Percentiles rank a stretch among this genome's conserved stretches.
Conservation (phyloP, 2,113 vertebrate species). For the Ophiodon elongatus region DNA sequence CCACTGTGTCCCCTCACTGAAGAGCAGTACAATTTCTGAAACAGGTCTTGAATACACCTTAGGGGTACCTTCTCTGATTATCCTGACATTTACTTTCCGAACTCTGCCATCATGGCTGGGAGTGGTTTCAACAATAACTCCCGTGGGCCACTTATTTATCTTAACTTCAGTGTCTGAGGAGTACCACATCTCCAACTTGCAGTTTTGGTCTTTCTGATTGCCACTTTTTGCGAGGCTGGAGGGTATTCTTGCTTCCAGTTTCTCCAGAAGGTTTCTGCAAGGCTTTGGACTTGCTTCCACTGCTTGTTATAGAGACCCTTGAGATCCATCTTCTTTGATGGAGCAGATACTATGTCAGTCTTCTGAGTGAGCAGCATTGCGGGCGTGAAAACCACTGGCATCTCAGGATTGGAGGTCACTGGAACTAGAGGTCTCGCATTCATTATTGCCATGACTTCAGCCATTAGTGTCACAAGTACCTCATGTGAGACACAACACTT, state of each 20-base stretch:
- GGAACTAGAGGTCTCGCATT: not conserved
- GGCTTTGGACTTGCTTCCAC: no score
- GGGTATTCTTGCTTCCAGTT: no score
- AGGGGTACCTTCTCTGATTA: not conserved
- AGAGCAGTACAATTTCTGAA: not conserved
- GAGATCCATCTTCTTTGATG: not conserved
- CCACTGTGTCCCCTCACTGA: not conserved
- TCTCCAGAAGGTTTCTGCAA: no score
- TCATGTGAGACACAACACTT: not conserved
- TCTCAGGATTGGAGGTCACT: conserved; percentile 14
- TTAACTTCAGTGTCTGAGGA: not conserved
- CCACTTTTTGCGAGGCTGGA: not conserved
- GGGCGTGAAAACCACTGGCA: not conserved
- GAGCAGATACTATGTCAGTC: not conserved
- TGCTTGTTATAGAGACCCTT: no score
- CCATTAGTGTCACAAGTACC: not conserved
- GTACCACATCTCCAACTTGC: not conserved
- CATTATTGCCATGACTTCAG: conserved; percentile 15
- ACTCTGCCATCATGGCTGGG: not conserved
- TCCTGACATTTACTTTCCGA: not conserved
- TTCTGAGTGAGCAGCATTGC: conserved; percentile 12
- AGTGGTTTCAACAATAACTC: not conserved
- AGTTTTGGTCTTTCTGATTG: no score
- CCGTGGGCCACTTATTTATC: not conserved
- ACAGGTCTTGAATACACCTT: not conserved